A percentile compares a stretch with the other conserved stretches of the same genome.
phyloP scores from a whole-genome alignment of 2,888 invertebrate genomes.

The Drosophila prostipennis region DNA sequence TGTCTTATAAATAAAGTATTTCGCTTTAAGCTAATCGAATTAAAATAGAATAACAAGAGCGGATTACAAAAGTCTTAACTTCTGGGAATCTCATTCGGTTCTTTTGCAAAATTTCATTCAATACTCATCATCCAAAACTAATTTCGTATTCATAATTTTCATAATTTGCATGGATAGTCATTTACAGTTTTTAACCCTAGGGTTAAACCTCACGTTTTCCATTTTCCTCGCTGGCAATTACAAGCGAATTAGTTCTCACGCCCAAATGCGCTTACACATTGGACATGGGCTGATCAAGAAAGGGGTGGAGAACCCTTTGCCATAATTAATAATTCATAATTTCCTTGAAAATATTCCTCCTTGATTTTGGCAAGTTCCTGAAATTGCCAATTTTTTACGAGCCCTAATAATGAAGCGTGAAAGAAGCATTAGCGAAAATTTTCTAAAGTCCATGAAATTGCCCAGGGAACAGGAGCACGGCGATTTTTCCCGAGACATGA shows the following conservation, averaged over 20 bases:
- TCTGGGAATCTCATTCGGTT: not conserved
- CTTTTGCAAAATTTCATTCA: conserved; percentile 16
- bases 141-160: conserved; percentile 70
- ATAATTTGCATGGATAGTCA: conserved; percentile 65
- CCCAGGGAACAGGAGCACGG: conserved; percentile 19
- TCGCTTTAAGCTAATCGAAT: not conserved
- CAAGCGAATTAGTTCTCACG: conserved; percentile 75
- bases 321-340: conserved; percentile 77
- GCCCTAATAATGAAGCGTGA: conserved; percentile 67
- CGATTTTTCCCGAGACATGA: conserved; percentile 51
- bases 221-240: conserved; percentile 60
- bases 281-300: not conserved
- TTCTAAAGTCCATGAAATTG: conserved; percentile 70
- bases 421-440: conserved; percentile 55
- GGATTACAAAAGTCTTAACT: conserved; percentile 12
- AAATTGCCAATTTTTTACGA: conserved; percentile 56
- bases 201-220: conserved; percentile 30
- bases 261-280: conserved; percentile 65
- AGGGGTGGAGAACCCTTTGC: conserved; percentile 26
- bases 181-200: conserved; percentile 24
- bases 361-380: conserved; percentile 18
- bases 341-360: conserved; percentile 56
- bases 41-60: not conserved
- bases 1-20: conserved; percentile 4
- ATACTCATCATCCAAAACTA: conserved; percentile 42